Evolutionary conservation across 2,797 vertebrate species (phyloP), one percentile per base, ranked within the genome.

Genomic region (Dicrostonyx torquatus): DNA sequence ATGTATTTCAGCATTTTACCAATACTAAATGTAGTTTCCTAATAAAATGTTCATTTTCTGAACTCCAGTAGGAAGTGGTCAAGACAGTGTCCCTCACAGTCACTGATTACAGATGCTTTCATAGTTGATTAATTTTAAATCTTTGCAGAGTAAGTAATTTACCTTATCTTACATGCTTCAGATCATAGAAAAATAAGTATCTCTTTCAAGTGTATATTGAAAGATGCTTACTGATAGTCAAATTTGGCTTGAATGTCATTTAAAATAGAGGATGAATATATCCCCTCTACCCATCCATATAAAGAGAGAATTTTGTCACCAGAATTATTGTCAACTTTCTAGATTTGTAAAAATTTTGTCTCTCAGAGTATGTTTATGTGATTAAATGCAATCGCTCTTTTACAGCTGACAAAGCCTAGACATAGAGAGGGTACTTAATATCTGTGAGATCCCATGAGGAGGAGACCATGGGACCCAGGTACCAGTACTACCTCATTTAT

Each of bases 141-240:
- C 40, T 12, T n/a, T 26, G 31, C 45, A 85, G 31, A 50, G 50
- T 68, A 85, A 87, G 90, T 62, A 84, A 53, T 37, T 76, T 91
- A 40, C n/a, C 48, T 45, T 31, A 13, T 96, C 53, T 55, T 68
- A 79, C 92, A 66, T 89, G 34, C 62, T 95, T 94, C 66, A 95
- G 73, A 86, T 94, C 50, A 24, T n/a, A 78, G 50, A 45, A 92
- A 93, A 90, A 88, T 60, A 94, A 83, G 24, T 31, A 31, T 45
- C 55, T 60, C 6, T 78, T 91, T 70, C 82, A 94, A 75, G 29
- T 50, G 6, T 50, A 31, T 43, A 68, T 78, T 89, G 75, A 31
- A 62, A 75, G 20, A 68, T 85, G 31, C 31, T 77, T 77, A 58
- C 37, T 79, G 29, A 91, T 89, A 82, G 7, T 3, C 62, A 90